These are phyloP conservation scores for Gymnoscopelus braueri DNA, from an alignment of 2,797 vertebrate genomes.

Conservation along the genomic window DNA sequence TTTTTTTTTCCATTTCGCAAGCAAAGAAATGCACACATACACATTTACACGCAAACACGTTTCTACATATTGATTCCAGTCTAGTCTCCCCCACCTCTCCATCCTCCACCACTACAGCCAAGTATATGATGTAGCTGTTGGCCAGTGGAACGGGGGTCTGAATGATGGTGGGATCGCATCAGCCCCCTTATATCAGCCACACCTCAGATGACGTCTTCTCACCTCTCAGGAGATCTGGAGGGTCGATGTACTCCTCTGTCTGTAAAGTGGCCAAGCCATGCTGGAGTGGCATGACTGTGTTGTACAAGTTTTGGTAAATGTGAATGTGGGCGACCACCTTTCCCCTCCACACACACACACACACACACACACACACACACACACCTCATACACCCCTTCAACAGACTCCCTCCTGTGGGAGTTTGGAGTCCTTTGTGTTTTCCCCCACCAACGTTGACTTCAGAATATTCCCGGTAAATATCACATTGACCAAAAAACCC, in stretches of 20 bases:
- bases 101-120: slow-evolving; percentile 48
- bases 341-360: slow-evolving; percentile 22
- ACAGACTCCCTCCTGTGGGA: slow-evolving; percentile 56
- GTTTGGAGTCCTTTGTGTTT: slow-evolving; percentile 39
- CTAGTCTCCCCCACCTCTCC: slow-evolving; percentile 27
- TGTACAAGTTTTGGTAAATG: slow-evolving; percentile 66
- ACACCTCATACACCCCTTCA: slow-evolving; percentile 51
- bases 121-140: slow-evolving; percentile 63
- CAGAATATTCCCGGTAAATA: neutral
- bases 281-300: slow-evolving; percentile 58
- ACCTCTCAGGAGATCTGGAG: slow-evolving; percentile 73
- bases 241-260: slow-evolving; percentile 57
- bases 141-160: slow-evolving; percentile 54
- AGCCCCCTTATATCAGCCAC: slow-evolving; percentile 50
- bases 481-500: slow-evolving; percentile 73
- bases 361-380: neutral
- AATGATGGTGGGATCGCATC: slow-evolving; percentile 59
- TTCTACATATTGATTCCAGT: slow-evolving; percentile 61
- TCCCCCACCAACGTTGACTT: slow-evolving; percentile 57
- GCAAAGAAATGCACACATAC: slow-evolving; percentile 73
- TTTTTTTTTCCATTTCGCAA: slow-evolving; percentile 59
- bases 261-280: slow-evolving; percentile 72
- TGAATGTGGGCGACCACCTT: slow-evolving; percentile 73
- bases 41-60: slow-evolving; percentile 52
- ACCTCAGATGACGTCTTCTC: slow-evolving; percentile 56